Conservation (phyloP, 2,888 invertebrate genomes). For the Drosophila diplacantha region DNA sequence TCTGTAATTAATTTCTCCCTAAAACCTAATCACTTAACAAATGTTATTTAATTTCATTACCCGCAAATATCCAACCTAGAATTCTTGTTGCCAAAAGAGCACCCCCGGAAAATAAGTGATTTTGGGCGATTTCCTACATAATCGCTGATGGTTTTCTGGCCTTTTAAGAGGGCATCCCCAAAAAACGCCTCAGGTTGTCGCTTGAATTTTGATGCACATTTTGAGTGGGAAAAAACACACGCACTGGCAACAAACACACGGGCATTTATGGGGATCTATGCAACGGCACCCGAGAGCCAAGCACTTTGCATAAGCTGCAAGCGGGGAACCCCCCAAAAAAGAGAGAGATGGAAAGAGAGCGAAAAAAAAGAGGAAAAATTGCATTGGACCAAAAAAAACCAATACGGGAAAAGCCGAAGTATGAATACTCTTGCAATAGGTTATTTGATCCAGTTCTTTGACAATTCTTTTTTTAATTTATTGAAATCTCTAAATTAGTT, state of each 20-base stretch:
- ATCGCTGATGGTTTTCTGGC: slow-evolving; percentile 30
- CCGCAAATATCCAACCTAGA: too few relatives aligned
- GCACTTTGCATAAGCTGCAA: slow-evolving; percentile 64
- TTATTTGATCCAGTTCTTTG: neutral
- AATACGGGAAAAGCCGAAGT: neutral
- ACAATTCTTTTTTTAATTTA: neutral
- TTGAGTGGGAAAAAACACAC: slow-evolving; percentile 13
- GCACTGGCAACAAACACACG: neutral
- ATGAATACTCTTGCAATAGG: neutral
- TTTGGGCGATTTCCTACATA: slow-evolving; percentile 13
- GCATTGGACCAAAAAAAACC: neutral
- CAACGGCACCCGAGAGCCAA: slow-evolving; percentile 36
- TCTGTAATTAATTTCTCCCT: neutral
- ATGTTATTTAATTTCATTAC: neutral
- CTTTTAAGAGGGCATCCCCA: slow-evolving; percentile 1
- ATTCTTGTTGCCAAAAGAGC: neutral
- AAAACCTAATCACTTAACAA: neutral
- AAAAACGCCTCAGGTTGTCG: slow-evolving; percentile 15
- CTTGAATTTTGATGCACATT: slow-evolving; percentile 29
- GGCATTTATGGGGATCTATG: slow-evolving; percentile 23
- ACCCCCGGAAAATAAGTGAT: neutral
- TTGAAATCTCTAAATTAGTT: neutral
- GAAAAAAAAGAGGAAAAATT: slow-evolving; percentile 1
- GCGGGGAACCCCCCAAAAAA: slow-evolving; percentile 10
- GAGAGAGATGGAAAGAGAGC: too few relatives aligned